Percentiles rank a stretch among this genome's conserved stretches.
Conservation (phyloP, 2,797 vertebrate genomes). For the Chelidonichthys spinosus region DNA sequence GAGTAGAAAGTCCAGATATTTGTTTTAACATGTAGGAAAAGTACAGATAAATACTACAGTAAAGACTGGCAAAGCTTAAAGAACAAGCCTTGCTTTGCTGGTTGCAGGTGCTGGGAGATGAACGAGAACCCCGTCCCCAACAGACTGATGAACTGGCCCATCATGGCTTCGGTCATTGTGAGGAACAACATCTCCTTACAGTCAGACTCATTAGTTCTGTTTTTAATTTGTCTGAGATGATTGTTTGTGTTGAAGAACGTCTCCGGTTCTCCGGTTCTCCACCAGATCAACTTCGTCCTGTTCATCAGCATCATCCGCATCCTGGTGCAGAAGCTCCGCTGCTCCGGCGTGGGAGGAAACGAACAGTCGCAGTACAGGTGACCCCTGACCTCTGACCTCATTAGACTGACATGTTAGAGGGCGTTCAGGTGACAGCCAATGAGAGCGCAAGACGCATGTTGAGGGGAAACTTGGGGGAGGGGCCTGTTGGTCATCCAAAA, state of each 20-base stretch:
- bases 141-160: slow-evolving; percentile 91
- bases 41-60: too few relatives aligned
- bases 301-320: slow-evolving; percentile 95
- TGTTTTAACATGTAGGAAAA: too few relatives aligned
- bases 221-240: too few relatives aligned
- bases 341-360: slow-evolving; percentile 89
- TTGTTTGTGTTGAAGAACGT: background rate
- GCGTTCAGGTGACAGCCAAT: background rate
- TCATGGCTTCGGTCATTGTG: slow-evolving; percentile 92
- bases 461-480: too few relatives aligned
- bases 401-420: background rate
- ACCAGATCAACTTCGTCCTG: slow-evolving; percentile 92
- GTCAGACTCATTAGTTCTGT: too few relatives aligned
- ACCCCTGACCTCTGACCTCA: background rate
- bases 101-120: slow-evolving; percentile 92
- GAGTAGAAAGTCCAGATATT: too few relatives aligned
- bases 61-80: too few relatives aligned
- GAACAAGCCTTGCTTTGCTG: too few relatives aligned
- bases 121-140: slow-evolving; percentile 86
- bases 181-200: slow-evolving; percentile 39
- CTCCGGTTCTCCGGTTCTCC: background rate
- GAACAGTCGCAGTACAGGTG: slow-evolving; percentile 93
- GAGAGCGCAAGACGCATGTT: too few relatives aligned
- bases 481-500: too few relatives aligned
- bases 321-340: slow-evolving; percentile 92